Base-by-base conservation (phyloP, 2,797 vertebrate species). In the Rhabdomys pumilio region DNA sequence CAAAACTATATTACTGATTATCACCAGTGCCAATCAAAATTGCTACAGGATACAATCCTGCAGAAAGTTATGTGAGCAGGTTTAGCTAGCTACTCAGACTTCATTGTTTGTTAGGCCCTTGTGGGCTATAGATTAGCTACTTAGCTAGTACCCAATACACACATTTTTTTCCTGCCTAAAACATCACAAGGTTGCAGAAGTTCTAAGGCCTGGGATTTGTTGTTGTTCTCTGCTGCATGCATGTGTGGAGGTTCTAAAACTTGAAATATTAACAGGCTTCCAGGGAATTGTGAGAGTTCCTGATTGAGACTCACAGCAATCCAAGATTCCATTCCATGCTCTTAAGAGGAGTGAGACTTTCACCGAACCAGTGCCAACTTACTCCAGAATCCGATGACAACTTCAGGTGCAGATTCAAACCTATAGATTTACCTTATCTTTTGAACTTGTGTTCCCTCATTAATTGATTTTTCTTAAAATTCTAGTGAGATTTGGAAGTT, bases 381-480 rank as follows among this genome's bases (percentile, higher is more conserved):
- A 12, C 19, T 73, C 24, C 63, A 93, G 59, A 94, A 61, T 57
- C 0, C 11, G 13, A 59, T 17, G 13, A 59, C 22, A 73, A 47
- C n/a, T 61, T 76, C 93, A 94, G n/a, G 41, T 20, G 53, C 77
- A 87, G 12, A 69, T 73, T 94, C 94, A 57, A 89, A 76, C 50
- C 17, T 11, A 15, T 12, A 2, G 75, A 41, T 95, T 85, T 22
- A 47, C 13, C 31, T 86, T 24, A 89, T 79, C 67, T 80, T 91
- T 91, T 79, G 85, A 92, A 41, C 73, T 53, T 57, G 8, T 67
- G 44, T 29, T 76, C 94, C 80, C 41, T 61, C 13, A 69, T 73
- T 47, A 93, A 34, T 91, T 86, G 38, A 34, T 67, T 76, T 92
- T 89, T 93, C 72, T 80, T 65, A 96, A 65, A 93, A 55, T 86